Base-by-base conservation (phyloP, 2,888 invertebrate genomes). In the Sabellastarte sp. region DNA sequence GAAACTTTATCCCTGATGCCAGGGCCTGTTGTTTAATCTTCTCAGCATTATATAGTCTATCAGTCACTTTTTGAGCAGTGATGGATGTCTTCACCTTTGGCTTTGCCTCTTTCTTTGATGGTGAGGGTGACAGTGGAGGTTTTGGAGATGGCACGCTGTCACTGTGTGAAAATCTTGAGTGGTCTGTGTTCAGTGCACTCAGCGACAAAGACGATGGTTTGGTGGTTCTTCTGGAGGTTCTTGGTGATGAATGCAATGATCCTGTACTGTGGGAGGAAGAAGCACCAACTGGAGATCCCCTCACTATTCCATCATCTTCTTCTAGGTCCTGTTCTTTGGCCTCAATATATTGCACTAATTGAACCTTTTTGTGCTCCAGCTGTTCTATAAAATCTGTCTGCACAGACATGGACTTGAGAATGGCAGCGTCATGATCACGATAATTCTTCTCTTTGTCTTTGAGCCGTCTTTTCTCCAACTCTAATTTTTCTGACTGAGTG, bases 401-500 rank as follows among this genome's bases (percentile, higher is more conserved):
- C 26, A n/a, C 24, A 0, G 50, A 29, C 31, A 60, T 24, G 5
- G 29, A 32, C 31, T 61, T 32, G 26, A 55, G 26, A 5, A 29
- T 32, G 15, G 53, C 41, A 10, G 24, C 33, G 1, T 30, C 30
- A 24, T 56, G 28, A 5, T n/a, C n/a, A 32, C 56, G 15, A 33
- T 32, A 61, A 30, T 32, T 28, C 28, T 26, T 28, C 56, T 61
- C 61, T 26, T n/a, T 29, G n/a, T 28, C 53, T 1, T 30, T 56
- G 1, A 61, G 32, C 30, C 32, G 41, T 20, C 50, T 50, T 31
- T 32, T 57, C 30, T 64, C 57, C 10, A 58, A 56, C 32, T 66
- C 63, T 29, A 64, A 20, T 32, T 64, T 51, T 32, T 66, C 59
- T 3, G 58, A 51, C 2, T 31, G 26, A 5, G 56, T 59, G 3